Conservation (phyloP, 2,113 vertebrate genomes). For the Miniopterus natalensis region DNA sequence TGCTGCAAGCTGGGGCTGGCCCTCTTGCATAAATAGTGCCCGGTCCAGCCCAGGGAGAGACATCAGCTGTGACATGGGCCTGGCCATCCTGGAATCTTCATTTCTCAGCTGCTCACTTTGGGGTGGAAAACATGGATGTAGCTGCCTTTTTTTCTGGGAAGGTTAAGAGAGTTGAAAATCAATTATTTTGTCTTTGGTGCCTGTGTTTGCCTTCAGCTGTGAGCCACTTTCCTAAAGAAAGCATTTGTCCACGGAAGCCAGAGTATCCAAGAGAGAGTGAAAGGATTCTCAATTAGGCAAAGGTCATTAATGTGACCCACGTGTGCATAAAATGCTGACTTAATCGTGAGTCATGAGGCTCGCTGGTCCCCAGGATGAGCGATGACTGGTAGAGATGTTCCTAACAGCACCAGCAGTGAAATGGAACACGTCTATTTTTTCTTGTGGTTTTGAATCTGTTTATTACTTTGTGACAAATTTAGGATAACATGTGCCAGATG, state of each 20-base stretch:
- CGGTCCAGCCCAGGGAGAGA: neutral
- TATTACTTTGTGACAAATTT: conserved; percentile 62
- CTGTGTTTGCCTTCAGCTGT: neutral
- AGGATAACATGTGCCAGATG: conserved; percentile 50
- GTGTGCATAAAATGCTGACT: conserved; percentile 47
- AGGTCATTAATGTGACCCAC: conserved; percentile 45
- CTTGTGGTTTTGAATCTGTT: neutral
- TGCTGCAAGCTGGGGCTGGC: neutral
- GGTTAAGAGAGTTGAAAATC: neutral
- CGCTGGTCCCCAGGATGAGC: neutral
- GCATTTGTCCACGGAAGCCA: neutral
- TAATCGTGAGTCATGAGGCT: conserved; percentile 42
- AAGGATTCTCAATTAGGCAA: neutral
- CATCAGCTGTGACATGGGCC: neutral
- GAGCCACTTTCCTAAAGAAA: neutral
- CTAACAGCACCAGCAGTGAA: neutral
- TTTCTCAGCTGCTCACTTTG: conserved; percentile 11
- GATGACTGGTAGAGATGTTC: neutral
- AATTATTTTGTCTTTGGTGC: neutral
- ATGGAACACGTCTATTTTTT: neutral
- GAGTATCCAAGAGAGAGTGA: neutral
- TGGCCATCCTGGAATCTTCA: neutral
- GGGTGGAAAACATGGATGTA: neutral
- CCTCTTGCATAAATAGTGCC: neutral
- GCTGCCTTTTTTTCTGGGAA: neutral